A percentile compares a stretch with the other conserved stretches of the same genome.
phyloP scores from a whole-genome alignment of 1,140 invertebrate genomes.

The Ostrea edulis region DNA sequence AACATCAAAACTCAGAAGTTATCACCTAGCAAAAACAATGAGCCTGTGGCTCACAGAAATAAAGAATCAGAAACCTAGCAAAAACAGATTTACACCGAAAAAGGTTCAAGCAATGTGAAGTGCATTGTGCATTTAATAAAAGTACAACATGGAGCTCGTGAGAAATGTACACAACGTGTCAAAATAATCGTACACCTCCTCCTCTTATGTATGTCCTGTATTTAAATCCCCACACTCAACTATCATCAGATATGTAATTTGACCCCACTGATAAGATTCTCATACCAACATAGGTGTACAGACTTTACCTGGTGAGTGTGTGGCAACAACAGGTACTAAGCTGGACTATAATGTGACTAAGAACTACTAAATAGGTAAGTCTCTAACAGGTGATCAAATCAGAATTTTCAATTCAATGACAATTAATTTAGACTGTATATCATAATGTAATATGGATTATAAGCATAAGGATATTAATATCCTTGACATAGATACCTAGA shows the following conservation, averaged over 20 bases:
- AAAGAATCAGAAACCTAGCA: no score
- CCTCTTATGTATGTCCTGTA: neutral
- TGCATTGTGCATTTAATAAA: neutral
- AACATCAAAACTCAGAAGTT: no score
- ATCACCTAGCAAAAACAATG: no score
- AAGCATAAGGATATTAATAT: no score
- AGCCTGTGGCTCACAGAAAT: no score
- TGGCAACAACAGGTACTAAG: neutral
- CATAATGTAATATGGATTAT: no score
- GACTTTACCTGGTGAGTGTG: neutral
- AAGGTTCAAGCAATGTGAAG: no score
- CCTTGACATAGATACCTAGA: no score
- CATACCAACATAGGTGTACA: neutral
- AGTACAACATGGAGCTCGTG: neutral
- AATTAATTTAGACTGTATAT: no score
- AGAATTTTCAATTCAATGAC: no score
- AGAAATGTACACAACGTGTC: neutral
- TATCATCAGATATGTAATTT: slow-evolving; percentile 21
- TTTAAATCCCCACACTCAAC: neutral
- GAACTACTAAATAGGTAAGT: neutral
- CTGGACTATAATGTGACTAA: neutral
- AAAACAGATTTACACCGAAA: no score
- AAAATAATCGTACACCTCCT: neutral
- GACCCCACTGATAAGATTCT: neutral
- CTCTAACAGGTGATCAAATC: neutral